phyloP scores from a whole-genome alignment of 2,113 vertebrate species.

The Oreochromis aureus region DNA sequence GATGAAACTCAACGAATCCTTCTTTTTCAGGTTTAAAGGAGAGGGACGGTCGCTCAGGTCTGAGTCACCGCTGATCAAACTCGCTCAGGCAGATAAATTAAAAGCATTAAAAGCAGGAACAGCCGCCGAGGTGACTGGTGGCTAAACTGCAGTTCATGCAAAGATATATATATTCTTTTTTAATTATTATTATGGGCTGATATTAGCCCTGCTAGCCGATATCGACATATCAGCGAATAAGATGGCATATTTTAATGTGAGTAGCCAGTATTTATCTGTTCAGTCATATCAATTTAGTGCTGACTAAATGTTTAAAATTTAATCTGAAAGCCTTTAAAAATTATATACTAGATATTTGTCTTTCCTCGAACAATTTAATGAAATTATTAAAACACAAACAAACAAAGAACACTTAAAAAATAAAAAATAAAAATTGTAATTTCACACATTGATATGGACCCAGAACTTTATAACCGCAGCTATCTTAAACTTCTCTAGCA shows the following conservation, averaged over 20 bases:
- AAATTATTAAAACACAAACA: background rate
- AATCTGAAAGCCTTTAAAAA: background rate
- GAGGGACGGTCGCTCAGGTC: too few species aligned
- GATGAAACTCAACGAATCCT: too few species aligned
- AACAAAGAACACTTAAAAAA: background rate
- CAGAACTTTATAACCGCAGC: background rate
- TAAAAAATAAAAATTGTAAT: background rate
- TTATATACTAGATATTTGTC: background rate
- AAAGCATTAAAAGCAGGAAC: too few species aligned
- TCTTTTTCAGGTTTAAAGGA: too few species aligned
- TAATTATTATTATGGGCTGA: background rate
- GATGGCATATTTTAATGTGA: background rate
- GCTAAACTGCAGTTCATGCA: too few species aligned
- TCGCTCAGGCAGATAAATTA: too few species aligned
- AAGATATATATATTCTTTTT: background rate
- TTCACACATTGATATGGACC: background rate
- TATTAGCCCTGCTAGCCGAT: background rate
- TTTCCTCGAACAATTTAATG: background rate
- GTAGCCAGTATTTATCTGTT: accelerated
- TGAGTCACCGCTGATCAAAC: too few species aligned
- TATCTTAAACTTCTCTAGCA: background rate
- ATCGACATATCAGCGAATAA: background rate
- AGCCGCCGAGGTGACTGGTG: too few species aligned
- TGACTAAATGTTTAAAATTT: background rate
- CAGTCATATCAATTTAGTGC: background rate